phyloP scores from a whole-genome alignment of 2,113 vertebrate genomes.

The Odocoileus virginianus region DNA sequence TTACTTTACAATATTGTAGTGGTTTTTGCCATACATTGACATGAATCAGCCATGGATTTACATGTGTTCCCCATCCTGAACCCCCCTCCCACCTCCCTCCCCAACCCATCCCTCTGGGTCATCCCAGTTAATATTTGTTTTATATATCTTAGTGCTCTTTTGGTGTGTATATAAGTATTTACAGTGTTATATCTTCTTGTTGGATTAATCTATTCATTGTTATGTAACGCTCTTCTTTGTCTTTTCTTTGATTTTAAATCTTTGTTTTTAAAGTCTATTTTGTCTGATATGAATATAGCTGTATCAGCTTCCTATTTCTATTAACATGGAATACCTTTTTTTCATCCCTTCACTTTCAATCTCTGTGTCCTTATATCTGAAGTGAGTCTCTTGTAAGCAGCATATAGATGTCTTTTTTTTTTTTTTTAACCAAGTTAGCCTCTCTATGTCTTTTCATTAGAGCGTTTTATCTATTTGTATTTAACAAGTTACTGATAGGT shows the following conservation, averaged over 20 bases:
- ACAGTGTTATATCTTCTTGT: neutral
- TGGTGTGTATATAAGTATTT: neutral
- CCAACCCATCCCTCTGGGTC: too few relatives aligned
- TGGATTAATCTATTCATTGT: neutral
- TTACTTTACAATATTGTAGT: too few relatives aligned
- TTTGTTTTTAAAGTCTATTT: neutral
- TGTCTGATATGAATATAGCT: neutral
- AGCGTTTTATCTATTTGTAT: neutral
- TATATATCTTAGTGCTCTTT: neutral
- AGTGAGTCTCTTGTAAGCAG: neutral
- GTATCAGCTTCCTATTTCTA: neutral
- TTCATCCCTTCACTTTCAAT: neutral
- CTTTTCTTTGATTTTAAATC: neutral
- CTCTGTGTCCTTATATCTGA: neutral
- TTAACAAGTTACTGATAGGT: neutral
- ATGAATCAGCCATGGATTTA: too few relatives aligned
- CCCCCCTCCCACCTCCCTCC: too few relatives aligned
- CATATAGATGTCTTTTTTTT: neutral
- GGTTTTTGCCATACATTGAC: too few relatives aligned
- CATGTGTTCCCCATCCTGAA: too few relatives aligned
- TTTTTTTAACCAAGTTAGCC: neutral
- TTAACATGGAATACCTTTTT: neutral
- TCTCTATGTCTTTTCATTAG: neutral
- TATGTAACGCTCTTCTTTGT: neutral
- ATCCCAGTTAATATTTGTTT: neutral